Conservation (phyloP, 2,797 vertebrate species). For the Pseudochromis fuscus region DNA sequence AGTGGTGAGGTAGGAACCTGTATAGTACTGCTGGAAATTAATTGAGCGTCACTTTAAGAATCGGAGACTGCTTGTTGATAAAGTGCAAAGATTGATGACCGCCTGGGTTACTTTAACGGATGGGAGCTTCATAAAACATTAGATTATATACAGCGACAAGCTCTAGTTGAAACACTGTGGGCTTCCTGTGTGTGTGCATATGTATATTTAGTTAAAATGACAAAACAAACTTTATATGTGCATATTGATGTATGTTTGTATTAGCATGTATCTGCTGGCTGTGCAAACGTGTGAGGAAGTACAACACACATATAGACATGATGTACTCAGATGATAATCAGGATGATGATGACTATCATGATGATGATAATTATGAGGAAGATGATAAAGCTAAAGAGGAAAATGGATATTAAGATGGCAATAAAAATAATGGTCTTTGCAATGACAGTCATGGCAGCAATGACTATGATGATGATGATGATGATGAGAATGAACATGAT, state of each 20-base stretch:
- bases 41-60: slow-evolving; percentile 67
- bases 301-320: not conserved
- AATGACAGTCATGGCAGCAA: not conserved
- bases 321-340: not conserved
- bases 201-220: not conserved
- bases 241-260: not conserved
- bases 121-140: slow-evolving; percentile 61
- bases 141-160: slow-evolving; percentile 46
- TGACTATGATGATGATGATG: not conserved
- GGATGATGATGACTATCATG: not conserved
- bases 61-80: slow-evolving; percentile 61
- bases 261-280: not conserved
- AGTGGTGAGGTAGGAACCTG: slow-evolving; percentile 43
- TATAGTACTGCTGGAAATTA: slow-evolving; percentile 59
- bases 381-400: not conserved
- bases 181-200: slow-evolving; percentile 8
- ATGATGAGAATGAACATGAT: not conserved
- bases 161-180: slow-evolving; percentile 24
- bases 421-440: not conserved
- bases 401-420: not conserved
- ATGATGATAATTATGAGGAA: not conserved
- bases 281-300: not conserved
- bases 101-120: slow-evolving; percentile 56
- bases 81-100: slow-evolving; percentile 70
- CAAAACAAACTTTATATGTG: not conserved